Conservation (phyloP, 2,113 vertebrate genomes). For the Chloebia gouldiae region DNA sequence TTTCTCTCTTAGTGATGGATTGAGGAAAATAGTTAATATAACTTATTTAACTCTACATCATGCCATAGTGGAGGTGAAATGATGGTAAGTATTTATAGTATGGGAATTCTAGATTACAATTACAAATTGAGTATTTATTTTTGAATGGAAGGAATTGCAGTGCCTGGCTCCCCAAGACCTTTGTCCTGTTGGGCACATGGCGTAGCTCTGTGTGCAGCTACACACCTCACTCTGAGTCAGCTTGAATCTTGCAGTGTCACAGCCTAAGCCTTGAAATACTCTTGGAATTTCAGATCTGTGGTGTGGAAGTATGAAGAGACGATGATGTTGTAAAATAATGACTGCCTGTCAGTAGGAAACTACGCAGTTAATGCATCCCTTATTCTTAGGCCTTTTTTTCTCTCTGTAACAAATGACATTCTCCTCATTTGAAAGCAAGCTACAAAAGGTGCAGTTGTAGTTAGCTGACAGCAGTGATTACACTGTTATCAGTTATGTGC, state of each 20-base stretch:
- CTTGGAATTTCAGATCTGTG: not conserved
- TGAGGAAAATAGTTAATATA: not conserved
- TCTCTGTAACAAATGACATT: not conserved
- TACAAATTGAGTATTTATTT: not conserved
- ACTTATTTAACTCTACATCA: not conserved
- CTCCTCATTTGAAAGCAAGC: not conserved
- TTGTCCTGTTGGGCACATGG: not conserved
- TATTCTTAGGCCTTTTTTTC: not conserved
- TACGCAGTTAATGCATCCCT: not conserved
- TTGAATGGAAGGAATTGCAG: not conserved
- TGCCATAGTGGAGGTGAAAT: not conserved
- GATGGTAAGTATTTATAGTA: not conserved
- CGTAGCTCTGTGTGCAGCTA: rapidly evolving
- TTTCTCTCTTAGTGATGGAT: not conserved
- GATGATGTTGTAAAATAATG: not conserved
- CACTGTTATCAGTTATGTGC: rapidly evolving
- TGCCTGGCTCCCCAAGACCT: not conserved
- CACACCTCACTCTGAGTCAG: not conserved
- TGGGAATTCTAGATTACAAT: not conserved
- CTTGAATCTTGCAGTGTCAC: not conserved
- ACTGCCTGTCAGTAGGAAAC: not conserved
- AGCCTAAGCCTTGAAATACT: not conserved
- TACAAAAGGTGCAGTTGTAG: not conserved
- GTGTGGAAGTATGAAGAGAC: not conserved
- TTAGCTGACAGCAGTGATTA: not conserved